A percentile compares a stretch with the other conserved stretches of the same genome.
phyloP scores from a whole-genome alignment of 2,888 invertebrate genomes.

The Mechanitis messenoides region DNA sequence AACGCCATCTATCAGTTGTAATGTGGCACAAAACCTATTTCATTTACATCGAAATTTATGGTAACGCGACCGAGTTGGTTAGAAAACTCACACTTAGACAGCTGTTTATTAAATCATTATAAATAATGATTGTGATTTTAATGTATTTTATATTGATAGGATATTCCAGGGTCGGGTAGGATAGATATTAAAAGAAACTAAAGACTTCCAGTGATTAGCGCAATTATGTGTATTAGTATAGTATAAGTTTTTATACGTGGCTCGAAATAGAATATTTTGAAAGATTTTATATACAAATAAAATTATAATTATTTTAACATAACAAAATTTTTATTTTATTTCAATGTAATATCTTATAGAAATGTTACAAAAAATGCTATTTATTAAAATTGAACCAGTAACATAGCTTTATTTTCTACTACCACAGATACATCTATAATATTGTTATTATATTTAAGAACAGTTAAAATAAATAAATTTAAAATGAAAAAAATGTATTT shows the following conservation, averaged over 20 bases:
- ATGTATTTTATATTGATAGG: not conserved
- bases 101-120: not conserved
- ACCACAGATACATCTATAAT: not conserved
- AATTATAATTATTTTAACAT: not conserved
- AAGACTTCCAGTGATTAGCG: constrained; percentile 16
- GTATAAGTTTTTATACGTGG: too few relatives aligned
- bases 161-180: constrained; percentile 17
- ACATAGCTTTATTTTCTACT: constrained; percentile 15
- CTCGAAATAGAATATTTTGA: not conserved
- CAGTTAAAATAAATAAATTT: constrained; percentile 17
- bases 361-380: too few relatives aligned
- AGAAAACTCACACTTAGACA: too few relatives aligned
- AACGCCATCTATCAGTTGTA: too few relatives aligned
- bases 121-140: constrained; percentile 2
- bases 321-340: too few relatives aligned
- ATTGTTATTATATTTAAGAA: constrained; percentile 25
- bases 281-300: constrained; percentile 7
- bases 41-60: too few relatives aligned
- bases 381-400: too few relatives aligned
- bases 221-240: not conserved
- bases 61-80: too few relatives aligned
- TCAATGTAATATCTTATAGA: too few relatives aligned
- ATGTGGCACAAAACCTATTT: too few relatives aligned
- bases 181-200: constrained; percentile 23
- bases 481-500: constrained; percentile 1